Percentiles rank a stretch among this genome's conserved stretches.
These are phyloP conservation scores for Sarcophaga rosellei DNA, from an alignment of 2,888 invertebrate genomes.

Conservation along the genomic window DNA sequence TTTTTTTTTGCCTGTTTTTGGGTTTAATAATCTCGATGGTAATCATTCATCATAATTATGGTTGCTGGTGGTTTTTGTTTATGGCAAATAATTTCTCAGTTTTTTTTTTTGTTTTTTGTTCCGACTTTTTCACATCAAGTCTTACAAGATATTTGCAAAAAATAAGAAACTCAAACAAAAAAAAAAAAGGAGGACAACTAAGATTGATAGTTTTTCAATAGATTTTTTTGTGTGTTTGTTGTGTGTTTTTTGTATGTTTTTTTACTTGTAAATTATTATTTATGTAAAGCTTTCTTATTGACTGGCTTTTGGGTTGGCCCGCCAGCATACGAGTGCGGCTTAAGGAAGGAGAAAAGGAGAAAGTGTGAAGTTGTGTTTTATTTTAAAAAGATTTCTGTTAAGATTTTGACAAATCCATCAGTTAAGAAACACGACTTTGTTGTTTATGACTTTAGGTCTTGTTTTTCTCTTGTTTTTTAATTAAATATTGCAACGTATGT, in stretches of 20 bases:
- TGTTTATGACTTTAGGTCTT: too few relatives aligned
- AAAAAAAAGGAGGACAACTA: constrained; percentile 32
- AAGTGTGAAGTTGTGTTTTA: constrained; percentile 20
- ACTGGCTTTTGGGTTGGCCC: background rate
- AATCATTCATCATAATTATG: constrained; percentile 66
- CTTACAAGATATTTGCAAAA: constrained; percentile 30
- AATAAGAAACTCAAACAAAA: constrained; percentile 1
- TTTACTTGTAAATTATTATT: constrained; percentile 14
- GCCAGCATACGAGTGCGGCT: background rate
- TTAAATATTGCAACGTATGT: too few relatives aligned
- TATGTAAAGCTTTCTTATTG: constrained; percentile 14
- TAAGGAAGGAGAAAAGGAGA: constrained; percentile 50
- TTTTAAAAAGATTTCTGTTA: constrained; percentile 28
- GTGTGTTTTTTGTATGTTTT: too few relatives aligned
- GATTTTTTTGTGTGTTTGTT: constrained; percentile 1
- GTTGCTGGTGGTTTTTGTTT: constrained; percentile 19
- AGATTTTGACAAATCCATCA: background rate
- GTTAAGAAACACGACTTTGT: background rate
- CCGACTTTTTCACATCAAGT: background rate
- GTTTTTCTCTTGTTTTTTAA: background rate
- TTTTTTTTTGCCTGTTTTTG: constrained; percentile 47
- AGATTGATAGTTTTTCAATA: constrained; percentile 42
- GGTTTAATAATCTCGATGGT: constrained; percentile 50
- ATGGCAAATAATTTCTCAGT: background rate
- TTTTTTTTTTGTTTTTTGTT: constrained; percentile 7